These are phyloP conservation scores for Diplodus puntazzo DNA, from an alignment of 2,797 vertebrate genomes.

Conservation along the genomic window DNA sequence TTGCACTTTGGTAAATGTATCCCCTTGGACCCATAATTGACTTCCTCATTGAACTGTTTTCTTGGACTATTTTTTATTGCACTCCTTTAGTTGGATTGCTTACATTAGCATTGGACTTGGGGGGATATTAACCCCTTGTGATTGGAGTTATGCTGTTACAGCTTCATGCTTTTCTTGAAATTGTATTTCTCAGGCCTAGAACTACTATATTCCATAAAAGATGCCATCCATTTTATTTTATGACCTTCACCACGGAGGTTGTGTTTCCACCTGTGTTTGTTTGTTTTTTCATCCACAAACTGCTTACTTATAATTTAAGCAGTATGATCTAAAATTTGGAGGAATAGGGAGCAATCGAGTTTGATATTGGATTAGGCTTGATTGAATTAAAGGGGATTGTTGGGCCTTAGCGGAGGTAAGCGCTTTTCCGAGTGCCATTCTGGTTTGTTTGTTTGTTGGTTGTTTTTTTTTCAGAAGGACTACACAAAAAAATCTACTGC, in stretches of 20 bases:
- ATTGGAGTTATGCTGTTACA: neutral
- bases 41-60: neutral
- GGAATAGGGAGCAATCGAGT: too few species aligned
- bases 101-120: neutral
- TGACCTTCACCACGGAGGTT: neutral
- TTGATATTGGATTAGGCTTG: too few species aligned
- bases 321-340: too few species aligned
- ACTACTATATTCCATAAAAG: neutral
- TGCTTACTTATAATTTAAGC: too few species aligned
- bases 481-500: too few species aligned
- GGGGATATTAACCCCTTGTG: neutral
- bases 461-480: too few species aligned
- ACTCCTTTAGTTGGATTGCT: neutral
- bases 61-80: neutral
- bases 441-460: too few species aligned
- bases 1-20: conserved; percentile 11
- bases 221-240: neutral
- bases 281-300: too few species aligned
- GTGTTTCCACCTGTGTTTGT: too few species aligned
- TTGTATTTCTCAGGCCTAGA: neutral
- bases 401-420: too few species aligned
- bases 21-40: conserved; percentile 5
- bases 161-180: neutral
- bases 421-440: too few species aligned
- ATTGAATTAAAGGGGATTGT: too few species aligned